Evolutionary conservation across 2,113 vertebrate species (phyloP).

Genomic region (Trichechus manatus): DNA sequence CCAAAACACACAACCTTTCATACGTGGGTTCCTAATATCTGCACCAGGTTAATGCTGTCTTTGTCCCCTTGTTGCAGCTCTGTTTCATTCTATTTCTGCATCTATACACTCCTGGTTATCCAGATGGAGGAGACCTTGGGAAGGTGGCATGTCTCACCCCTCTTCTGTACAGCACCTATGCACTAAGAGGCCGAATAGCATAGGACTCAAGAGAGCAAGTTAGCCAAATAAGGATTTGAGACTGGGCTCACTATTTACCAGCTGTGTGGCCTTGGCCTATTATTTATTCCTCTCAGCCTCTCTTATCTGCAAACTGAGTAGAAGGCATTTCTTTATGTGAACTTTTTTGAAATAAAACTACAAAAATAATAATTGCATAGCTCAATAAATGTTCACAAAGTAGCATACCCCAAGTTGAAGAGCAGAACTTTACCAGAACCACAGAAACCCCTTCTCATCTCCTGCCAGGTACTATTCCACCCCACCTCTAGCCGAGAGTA

Average conservation of each 20-base stretch:
- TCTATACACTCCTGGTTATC: background rate
- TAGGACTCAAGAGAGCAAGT: background rate
- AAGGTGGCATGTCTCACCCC: background rate
- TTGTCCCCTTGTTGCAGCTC: background rate
- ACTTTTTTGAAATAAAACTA: background rate
- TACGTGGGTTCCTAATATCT: background rate
- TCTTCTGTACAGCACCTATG: background rate
- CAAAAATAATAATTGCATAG: background rate
- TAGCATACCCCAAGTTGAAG: background rate
- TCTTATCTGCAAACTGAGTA: background rate
- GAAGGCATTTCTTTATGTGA: slow-evolving; percentile 13
- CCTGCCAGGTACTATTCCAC: background rate
- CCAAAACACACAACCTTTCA: background rate
- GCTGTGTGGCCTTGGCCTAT: background rate
- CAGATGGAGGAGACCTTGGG: background rate
- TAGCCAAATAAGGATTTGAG: background rate
- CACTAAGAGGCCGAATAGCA: background rate
- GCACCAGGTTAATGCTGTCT: background rate
- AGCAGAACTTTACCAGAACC: background rate
- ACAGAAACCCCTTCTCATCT: background rate
- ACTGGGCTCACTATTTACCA: background rate
- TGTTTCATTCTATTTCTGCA: background rate
- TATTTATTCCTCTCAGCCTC: background rate
- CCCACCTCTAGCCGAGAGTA: background rate
- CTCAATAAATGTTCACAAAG: background rate